Evolutionary conservation across 2,888 invertebrate species (phyloP).

Genomic region (Sesia bembeciformis): DNA sequence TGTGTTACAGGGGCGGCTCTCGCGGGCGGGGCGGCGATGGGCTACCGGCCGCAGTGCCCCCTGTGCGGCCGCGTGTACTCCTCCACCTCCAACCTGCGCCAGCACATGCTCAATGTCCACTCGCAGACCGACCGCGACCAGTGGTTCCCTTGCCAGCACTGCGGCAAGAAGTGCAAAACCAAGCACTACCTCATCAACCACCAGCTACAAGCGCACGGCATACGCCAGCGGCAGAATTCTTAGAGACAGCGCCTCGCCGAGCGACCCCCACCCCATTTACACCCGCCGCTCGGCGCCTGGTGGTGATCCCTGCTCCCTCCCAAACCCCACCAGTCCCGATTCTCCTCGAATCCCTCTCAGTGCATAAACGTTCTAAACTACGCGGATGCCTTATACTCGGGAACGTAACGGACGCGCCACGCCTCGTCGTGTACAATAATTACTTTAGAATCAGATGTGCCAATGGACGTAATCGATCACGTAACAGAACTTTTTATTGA

Average conservation of each 20-base stretch:
- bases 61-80: conserved; percentile 83
- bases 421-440: neutral
- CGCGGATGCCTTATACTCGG: neutral
- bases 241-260: conserved; percentile 59
- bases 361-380: neutral
- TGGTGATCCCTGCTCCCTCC: conserved; percentile 15
- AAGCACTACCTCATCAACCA: conserved; percentile 85
- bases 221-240: conserved; percentile 78
- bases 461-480: conserved; percentile 23
- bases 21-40: conserved; percentile 69
- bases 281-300: conserved; percentile 30
- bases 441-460: conserved; percentile 19
- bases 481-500: conserved; percentile 13
- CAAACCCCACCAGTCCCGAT: neutral
- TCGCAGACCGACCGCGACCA: conserved; percentile 80
- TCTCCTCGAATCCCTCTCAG: neutral
- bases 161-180: conserved; percentile 84
- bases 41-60: conserved; percentile 79
- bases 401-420: neutral
- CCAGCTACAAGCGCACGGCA: conserved; percentile 83
- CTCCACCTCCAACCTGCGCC: conserved; percentile 82
- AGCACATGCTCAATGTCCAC: conserved; percentile 85
- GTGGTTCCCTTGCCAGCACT: conserved; percentile 82
- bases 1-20: conserved; percentile 79
- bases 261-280: conserved; percentile 28